Evolutionary conservation across 64 coral and sea anemone species (phyloP), one percentile per base, ranked within the genome.

Genomic region (Dendrophyllia cribrosa): DNA sequence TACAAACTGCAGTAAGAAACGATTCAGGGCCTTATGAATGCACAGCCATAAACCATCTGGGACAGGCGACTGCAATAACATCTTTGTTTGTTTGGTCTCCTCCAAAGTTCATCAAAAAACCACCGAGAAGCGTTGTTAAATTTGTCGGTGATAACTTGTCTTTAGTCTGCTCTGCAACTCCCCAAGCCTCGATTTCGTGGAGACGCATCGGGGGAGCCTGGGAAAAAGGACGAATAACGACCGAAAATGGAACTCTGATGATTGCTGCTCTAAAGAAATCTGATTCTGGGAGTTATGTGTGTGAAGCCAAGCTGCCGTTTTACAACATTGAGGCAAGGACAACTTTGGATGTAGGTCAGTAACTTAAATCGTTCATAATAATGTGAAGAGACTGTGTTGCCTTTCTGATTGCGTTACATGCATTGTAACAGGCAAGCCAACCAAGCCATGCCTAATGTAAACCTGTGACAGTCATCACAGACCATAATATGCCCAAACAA

Each of bases 21-120:
- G 87, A 95, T 14, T 77, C 87, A 6, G 78, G 78, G 1, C 51
- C 58, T 0, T 81, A 62, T 81, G 51, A 59, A 61, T 81, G 78
- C 15, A 58, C 5, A 13, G 78, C 78, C 7, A 81, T 9, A 14
- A 81, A 81, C 19, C 4, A 61, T 24, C 13, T 81, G 2, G 78
- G 78, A 43, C 23, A 81, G 17, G 3, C 78, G 5, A 44, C 22
- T 7, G 58, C 58, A 81, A 24, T 44, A 8, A 62, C 78, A 2
- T 16, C 78, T 1, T 61, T 81, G 15, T 3, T 81, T 44, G 78
- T 81, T 8, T 62, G 58, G 56, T 20, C 78, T 43, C 55, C 23
- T 7, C 78, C 78, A 61, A 63, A 62, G 14, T 62, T 81, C 14
- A 45, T 44, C 11, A 45, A 25, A 7, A 81, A 47, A 62, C 58